Evolutionary conservation across 1,140 invertebrate species (phyloP), one percentile per base, ranked within the genome.

Genomic region (Drosophila funebris): DNA sequence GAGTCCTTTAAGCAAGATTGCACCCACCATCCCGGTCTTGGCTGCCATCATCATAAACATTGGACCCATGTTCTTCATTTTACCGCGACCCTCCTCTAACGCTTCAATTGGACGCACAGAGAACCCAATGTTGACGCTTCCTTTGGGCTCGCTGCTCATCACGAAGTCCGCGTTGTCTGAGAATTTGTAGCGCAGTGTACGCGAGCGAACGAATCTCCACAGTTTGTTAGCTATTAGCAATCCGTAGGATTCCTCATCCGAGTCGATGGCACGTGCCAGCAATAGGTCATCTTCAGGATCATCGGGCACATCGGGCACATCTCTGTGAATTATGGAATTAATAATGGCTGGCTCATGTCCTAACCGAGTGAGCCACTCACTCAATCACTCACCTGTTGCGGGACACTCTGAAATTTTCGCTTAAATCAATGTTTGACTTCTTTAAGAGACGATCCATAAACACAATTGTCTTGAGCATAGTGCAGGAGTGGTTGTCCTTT

Each of bases 361-460:
- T 7, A 3, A 1, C 8, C 7, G 7, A 44, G 18, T n/a, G n/a
- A n/a, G n/a, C n/a, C n/a, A n/a, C n/a, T n/a, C n/a, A n/a, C n/a
- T n/a, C 9, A 13, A 14, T 1, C 2, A 70, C 78, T 78, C 56
- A 94, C 93, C 94, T 94, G n/a, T 95, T 95, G 90, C 96, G 95
- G 5, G 95, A 94, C 46, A 97, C 95, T 90, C 96, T 95, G 41
- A 96, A 92, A 71, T 95, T 95, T 22, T 96, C 96, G 20, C 94
- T 94, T 3, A 96, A 84, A 78, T 96, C 95, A 73, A 96, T 93
- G 44, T 94, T 94, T 0, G 95, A 95, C 63, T 96, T 97, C 89
- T 96, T 96, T 84, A 96, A 92, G 78, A 97, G 93, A 50, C 94
- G 93, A 91, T 97, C 96, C 92, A 96, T 96, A 80, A 96, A 96